Percentiles rank a stretch among this genome's conserved stretches.
Evolutionary conservation across 92 coral and sea anemone genomes (phyloP).

Genomic region (Montipora capitata): DNA sequence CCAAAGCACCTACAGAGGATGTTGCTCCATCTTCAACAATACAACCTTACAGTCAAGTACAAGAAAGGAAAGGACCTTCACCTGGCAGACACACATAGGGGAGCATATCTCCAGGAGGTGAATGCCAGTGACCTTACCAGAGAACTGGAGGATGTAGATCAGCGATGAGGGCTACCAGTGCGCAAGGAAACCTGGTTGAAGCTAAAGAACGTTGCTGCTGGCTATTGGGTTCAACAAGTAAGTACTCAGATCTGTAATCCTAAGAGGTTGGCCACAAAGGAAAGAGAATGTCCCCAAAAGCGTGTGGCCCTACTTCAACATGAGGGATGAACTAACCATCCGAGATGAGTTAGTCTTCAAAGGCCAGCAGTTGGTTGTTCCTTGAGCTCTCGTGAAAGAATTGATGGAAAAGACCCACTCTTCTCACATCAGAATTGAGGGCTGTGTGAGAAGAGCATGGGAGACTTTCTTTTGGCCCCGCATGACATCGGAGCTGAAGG

Average conservation of each 20-base stretch:
- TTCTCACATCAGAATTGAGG: no score
- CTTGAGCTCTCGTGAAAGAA: background rate
- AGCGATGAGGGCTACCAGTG: slow-evolving; percentile 21
- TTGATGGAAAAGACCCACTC: background rate
- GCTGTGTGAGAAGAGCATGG: no score
- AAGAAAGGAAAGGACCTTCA: background rate
- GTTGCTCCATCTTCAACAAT: background rate
- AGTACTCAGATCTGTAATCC: slow-evolving; percentile 43
- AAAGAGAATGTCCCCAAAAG: slow-evolving; percentile 56
- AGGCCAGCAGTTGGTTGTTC: slow-evolving; percentile 54
- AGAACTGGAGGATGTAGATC: slow-evolving; percentile 48
- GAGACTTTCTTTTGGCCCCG: no score
- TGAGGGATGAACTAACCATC: slow-evolving; percentile 44
- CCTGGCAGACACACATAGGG: slow-evolving; percentile 37
- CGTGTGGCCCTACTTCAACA: slow-evolving; percentile 32
- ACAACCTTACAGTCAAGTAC: background rate
- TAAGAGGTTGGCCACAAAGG: slow-evolving; percentile 5
- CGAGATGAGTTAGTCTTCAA: slow-evolving; percentile 70
- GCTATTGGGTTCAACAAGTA: background rate
- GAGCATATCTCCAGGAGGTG: slow-evolving; percentile 30
- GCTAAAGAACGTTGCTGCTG: slow-evolving; percentile 48
- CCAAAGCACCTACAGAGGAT: slow-evolving; percentile 58
- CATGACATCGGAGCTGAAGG: no score
- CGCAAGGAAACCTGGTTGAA: slow-evolving; percentile 36
- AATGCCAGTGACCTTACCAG: background rate